These are phyloP conservation scores for Homarus gammarus DNA, from an alignment of 2,888 invertebrate genomes.

Conservation along the genomic window DNA sequence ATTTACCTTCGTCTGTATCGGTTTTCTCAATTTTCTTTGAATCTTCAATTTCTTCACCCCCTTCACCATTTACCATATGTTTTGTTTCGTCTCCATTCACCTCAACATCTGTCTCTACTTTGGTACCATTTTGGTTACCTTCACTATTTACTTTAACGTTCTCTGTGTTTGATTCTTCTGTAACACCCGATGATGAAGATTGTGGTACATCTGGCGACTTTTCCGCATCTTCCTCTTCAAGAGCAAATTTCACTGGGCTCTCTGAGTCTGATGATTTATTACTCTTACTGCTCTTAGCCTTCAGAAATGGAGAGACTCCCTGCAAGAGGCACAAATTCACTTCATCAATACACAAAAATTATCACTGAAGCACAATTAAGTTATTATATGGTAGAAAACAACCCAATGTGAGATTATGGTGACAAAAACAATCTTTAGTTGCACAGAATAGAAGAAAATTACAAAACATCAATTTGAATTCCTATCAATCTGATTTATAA, in stretches of 20 bases:
- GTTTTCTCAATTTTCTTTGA: slow-evolving; percentile 82
- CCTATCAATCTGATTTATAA: too few species aligned
- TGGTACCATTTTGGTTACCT: slow-evolving; percentile 53
- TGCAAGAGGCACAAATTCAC: not conserved
- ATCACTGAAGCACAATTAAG: not conserved
- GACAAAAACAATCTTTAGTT: too few species aligned
- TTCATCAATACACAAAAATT: not conserved
- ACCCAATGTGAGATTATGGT: too few species aligned
- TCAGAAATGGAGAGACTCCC: slow-evolving; percentile 55
- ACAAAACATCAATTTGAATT: too few species aligned
- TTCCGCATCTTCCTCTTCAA: not conserved
- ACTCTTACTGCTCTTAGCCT: slow-evolving; percentile 42
- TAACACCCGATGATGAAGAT: slow-evolving; percentile 7
- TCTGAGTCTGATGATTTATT: not conserved
- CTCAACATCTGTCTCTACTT: slow-evolving; percentile 22
- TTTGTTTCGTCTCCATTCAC: slow-evolving; percentile 58
- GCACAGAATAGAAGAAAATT: too few species aligned
- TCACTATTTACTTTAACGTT: not conserved
- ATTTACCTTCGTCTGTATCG: slow-evolving; percentile 42
- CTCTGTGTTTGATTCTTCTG: slow-evolving; percentile 28
- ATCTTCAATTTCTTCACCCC: slow-evolving; percentile 81
- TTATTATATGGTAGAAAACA: not conserved
- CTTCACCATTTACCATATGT: slow-evolving; percentile 78
- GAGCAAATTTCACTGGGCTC: slow-evolving; percentile 18
- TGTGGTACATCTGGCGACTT: not conserved